Evolutionary conservation across 2,113 vertebrate species (phyloP).

Genomic region (Laterallus jamaicensis): DNA sequence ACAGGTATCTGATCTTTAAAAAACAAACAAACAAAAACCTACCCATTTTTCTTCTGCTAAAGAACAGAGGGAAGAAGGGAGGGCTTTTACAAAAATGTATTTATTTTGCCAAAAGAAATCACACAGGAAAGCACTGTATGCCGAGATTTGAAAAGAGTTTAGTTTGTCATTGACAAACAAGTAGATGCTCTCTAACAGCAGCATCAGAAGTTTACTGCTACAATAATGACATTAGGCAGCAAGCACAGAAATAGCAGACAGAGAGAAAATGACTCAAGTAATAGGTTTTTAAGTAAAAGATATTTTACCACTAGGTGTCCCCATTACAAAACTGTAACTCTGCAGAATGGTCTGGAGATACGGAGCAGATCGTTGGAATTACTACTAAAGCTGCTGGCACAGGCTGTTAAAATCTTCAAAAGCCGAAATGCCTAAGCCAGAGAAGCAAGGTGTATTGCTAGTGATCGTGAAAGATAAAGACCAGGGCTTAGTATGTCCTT

Average conservation of each 20-base stretch:
- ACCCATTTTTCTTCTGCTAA: background rate
- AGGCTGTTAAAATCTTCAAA: background rate
- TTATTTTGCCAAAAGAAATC: background rate
- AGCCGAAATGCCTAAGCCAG: background rate
- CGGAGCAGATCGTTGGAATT: background rate
- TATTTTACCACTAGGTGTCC: constrained; percentile 33
- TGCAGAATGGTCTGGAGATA: background rate
- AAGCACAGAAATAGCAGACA: background rate
- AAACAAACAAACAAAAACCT: background rate
- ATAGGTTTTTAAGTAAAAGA: background rate
- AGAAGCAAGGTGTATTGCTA: background rate
- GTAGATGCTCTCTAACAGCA: background rate
- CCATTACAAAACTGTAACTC: background rate
- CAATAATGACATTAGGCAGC: background rate
- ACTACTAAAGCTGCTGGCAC: background rate
- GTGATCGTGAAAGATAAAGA: background rate
- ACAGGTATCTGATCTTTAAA: background rate
- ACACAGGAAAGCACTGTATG: background rate
- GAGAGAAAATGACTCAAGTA: background rate
- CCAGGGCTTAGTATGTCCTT: background rate
- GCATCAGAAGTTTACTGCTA: background rate
- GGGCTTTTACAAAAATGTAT: background rate
- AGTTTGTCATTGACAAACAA: background rate
- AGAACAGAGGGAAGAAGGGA: rapidly evolving
- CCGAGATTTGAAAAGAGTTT: background rate